Evolutionary conservation across 2,888 invertebrate genomes (phyloP).

Genomic region (Monochamus alternatus): DNA sequence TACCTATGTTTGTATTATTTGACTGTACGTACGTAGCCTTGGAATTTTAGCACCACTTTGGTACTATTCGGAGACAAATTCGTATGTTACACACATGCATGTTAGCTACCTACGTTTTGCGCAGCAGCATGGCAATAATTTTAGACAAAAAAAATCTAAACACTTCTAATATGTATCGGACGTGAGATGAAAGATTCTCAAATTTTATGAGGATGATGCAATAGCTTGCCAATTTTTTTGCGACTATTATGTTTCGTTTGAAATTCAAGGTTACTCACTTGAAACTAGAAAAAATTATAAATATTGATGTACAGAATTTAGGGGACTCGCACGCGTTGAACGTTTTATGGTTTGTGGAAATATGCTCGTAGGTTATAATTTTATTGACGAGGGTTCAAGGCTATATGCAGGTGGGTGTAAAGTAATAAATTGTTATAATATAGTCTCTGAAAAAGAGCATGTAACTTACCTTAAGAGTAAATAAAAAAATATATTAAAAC

Average conservation of each 20-base stretch:
- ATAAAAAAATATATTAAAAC: no score
- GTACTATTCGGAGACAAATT: no score
- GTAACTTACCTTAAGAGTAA: no score
- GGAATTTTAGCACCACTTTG: no score
- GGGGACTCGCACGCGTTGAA: background rate
- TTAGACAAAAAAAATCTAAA: background rate
- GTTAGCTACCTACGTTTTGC: background rate
- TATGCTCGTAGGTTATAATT: background rate
- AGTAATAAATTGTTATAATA: background rate
- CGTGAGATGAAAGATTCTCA: background rate
- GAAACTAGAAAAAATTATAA: conserved; percentile 13
- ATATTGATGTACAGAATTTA: background rate
- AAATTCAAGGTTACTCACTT: conserved; percentile 14
- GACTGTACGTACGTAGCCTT: no score
- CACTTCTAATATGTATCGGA: background rate
- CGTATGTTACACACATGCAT: no score
- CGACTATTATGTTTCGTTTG: conserved; percentile 18
- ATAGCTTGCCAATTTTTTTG: conserved; percentile 17
- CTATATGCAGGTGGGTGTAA: background rate
- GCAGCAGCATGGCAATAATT: background rate
- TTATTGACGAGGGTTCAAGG: background rate
- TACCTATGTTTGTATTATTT: no score
- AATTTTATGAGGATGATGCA: conserved; percentile 18
- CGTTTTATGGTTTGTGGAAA: background rate
- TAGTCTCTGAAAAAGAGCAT: no score